phyloP scores from a whole-genome alignment of 2,888 invertebrate species.

The Ceramica pisi region DNA sequence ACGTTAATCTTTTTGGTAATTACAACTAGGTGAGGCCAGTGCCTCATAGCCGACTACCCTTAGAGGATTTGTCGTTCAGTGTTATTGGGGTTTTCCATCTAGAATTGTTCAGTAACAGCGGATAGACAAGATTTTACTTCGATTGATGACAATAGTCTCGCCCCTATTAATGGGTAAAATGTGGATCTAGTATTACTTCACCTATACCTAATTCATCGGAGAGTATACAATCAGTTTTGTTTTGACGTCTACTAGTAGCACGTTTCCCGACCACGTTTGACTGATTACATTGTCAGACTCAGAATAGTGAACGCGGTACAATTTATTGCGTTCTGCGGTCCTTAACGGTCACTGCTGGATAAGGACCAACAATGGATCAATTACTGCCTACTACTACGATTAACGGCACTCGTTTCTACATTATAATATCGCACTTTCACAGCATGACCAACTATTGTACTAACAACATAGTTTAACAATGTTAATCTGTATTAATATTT shows the following conservation, averaged over 20 bases:
- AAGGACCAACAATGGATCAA: constrained; percentile 28
- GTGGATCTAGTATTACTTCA: too few relatives aligned
- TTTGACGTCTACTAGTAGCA: background rate
- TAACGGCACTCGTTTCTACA: constrained; percentile 21
- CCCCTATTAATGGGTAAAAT: too few relatives aligned
- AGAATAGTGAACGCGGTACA: constrained; percentile 1
- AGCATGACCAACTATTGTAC: background rate
- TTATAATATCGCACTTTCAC: constrained; percentile 4
- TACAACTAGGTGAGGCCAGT: too few relatives aligned
- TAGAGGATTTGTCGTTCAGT: too few relatives aligned
- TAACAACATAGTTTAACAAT: background rate
- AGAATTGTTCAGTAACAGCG: too few relatives aligned
- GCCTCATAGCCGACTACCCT: too few relatives aligned
- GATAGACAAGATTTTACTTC: too few relatives aligned
- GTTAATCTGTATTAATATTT: background rate
- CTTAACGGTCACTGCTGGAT: constrained; percentile 17
- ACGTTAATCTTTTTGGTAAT: too few relatives aligned
- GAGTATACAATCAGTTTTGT: background rate
- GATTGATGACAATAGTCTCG: too few relatives aligned
- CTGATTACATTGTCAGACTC: constrained; percentile 19
- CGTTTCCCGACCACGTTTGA: constrained; percentile 5
- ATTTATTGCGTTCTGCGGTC: constrained; percentile 35
- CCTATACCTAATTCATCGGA: too few relatives aligned
- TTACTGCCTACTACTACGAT: constrained; percentile 13
- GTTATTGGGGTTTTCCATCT: too few relatives aligned